Evolutionary conservation across 2,113 vertebrate genomes (phyloP).

Genomic region (Amblyornis subalaris): DNA sequence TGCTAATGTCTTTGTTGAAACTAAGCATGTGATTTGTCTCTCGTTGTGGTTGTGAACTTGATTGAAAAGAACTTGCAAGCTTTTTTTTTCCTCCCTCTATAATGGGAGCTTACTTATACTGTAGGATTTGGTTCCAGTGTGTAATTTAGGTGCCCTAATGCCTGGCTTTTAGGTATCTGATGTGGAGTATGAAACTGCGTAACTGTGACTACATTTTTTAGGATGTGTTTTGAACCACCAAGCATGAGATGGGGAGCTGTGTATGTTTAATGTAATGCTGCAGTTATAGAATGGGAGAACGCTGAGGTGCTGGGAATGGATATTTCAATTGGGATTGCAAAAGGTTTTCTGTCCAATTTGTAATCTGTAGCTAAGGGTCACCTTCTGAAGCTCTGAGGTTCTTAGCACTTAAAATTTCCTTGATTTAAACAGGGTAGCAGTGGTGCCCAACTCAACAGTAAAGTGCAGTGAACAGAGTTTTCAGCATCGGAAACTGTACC

Average conservation of each 20-base stretch:
- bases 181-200: background rate
- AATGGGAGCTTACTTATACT: background rate
- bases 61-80: background rate
- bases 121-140: background rate
- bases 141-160: background rate
- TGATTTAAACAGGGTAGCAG: background rate
- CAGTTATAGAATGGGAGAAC: background rate
- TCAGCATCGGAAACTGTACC: background rate
- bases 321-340: background rate
- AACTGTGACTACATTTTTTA: background rate
- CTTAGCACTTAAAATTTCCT: background rate
- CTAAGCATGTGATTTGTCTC: background rate
- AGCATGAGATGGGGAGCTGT: background rate
- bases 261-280: background rate
- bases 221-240: background rate
- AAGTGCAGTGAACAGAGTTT: background rate
- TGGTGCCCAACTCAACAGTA: background rate
- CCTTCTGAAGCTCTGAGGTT: background rate
- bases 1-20: slow-evolving; percentile 44
- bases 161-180: background rate
- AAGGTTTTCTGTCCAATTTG: background rate
- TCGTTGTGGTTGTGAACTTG: background rate
- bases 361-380: background rate
- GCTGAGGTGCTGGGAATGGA: background rate
- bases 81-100: background rate